These are phyloP conservation scores for Carabus problematicus DNA, from an alignment of 2,888 invertebrate species.

Conservation along the genomic window DNA sequence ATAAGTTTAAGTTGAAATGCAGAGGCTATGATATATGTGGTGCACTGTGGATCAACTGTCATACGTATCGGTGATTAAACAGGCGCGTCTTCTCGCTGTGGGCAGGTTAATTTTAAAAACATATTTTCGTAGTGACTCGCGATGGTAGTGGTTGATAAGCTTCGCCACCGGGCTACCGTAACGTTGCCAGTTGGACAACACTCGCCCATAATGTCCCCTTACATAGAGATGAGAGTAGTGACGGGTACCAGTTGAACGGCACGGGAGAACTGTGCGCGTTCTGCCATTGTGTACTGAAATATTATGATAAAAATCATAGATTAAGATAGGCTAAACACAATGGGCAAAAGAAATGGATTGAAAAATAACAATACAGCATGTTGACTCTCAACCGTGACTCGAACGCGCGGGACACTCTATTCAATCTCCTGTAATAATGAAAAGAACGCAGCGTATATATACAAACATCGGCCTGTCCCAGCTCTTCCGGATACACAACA, in stretches of 20 bases:
- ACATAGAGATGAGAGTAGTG: neutral
- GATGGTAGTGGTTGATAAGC: conserved; percentile 38
- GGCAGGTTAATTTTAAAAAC: conserved; percentile 57
- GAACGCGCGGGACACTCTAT: conserved; percentile 32
- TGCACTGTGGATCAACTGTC: too few relatives aligned
- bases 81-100: conserved; percentile 36
- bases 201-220: conserved; percentile 22
- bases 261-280: conserved; percentile 28
- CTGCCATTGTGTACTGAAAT: conserved; percentile 57
- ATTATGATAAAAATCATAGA: conserved; percentile 58
- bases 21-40: too few relatives aligned
- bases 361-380: conserved; percentile 49
- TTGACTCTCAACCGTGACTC: conserved; percentile 38
- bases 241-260: conserved; percentile 21
- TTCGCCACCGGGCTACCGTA: conserved; percentile 40
- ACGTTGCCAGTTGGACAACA: conserved; percentile 14
- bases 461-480: neutral
- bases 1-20: too few relatives aligned
- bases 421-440: conserved; percentile 14
- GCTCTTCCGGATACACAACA: conserved; percentile 2
- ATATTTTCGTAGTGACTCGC: conserved; percentile 50
- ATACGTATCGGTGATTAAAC: conserved; percentile 33
- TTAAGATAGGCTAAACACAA: conserved; percentile 53
- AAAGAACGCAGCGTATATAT: too few relatives aligned
- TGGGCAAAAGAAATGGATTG: conserved; percentile 51